These are phyloP conservation scores for Aselliscus stoliczkanus DNA, from an alignment of 2,797 vertebrate species.

Conservation along the genomic window DNA sequence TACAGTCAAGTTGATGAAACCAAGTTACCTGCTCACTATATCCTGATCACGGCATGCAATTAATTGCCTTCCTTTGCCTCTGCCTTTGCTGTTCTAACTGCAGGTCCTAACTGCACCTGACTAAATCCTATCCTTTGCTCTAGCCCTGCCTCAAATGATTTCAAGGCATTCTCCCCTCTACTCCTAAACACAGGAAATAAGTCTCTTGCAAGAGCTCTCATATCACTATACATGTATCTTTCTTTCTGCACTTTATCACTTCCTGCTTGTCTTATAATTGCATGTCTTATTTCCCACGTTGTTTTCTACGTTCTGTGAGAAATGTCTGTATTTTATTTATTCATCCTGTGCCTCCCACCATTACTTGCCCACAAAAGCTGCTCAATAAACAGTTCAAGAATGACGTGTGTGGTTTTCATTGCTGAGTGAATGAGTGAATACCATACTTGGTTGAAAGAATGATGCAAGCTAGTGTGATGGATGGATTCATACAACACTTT, in stretches of 20 bases:
- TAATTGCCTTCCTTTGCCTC: neutral
- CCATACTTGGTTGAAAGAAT: neutral
- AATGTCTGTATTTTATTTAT: neutral
- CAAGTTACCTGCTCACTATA: neutral
- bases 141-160: neutral
- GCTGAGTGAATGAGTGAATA: neutral
- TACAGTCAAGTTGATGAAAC: neutral
- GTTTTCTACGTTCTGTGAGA: neutral
- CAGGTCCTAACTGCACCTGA: neutral
- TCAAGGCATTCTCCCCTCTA: neutral
- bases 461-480: neutral
- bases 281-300: neutral
- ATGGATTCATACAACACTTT: neutral
- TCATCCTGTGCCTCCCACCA: no score
- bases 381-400: neutral
- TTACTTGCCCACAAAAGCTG: neutral
- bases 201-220: neutral
- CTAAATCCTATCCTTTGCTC: neutral
- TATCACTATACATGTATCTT: neutral
- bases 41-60: neutral
- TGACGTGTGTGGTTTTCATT: rapidly evolving
- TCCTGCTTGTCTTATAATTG: neutral
- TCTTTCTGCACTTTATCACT: neutral
- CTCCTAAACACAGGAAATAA: neutral
- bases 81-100: neutral